Base-by-base conservation (phyloP, 2,888 invertebrate genomes). In the Apantesis nais region DNA sequence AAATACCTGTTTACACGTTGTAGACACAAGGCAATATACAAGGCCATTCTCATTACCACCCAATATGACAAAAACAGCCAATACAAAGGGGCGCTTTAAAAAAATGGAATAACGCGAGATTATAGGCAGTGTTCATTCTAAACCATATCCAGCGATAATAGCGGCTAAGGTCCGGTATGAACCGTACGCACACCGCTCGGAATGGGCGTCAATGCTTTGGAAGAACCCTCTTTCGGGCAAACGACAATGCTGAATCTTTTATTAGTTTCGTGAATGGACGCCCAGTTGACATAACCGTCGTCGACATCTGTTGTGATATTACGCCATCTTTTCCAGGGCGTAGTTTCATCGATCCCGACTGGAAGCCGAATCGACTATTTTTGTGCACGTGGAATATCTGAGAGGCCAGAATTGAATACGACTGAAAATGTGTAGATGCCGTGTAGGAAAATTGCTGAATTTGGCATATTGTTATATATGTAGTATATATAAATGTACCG, bases 171-270 rank as follows among this genome's bases (percentile, higher is more conserved):
- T 87, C 88, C 85, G 82, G 84, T 85, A 84, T 80, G 89, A 89
- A 88, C 84, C 82, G 84, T 84, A 83, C 85, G 77, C 73, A 82
- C 78, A 80, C 84, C 83, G 83, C 79, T 80, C 77, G 81, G 79
- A 89, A 89, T 88, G 88, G 88, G 84, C 85, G 85, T 84, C 87
- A 88, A 89, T 87, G 89, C 86, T 86, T 86, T 83, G 85, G 86
- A 88, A 91, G 87, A 83, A 90, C 92, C 93, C 91, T 91, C 89
- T 90, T 89, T 89, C 85, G 88, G 86, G 80, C 86, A 89, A 92
- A 92, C 92, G 93, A 90, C 91, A 91, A 90, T 91, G 92, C 92
- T 94, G 94, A 94, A 93, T 94, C 93, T 94, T 94, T 94, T 95
- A 95, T 94, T 94, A 93, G 93, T 92, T 93, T 90, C 85, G 92